Evolutionary conservation across 1,140 invertebrate genomes (phyloP), one percentile per base, ranked within the genome.

Genomic region (Neodiprion virginianus): DNA sequence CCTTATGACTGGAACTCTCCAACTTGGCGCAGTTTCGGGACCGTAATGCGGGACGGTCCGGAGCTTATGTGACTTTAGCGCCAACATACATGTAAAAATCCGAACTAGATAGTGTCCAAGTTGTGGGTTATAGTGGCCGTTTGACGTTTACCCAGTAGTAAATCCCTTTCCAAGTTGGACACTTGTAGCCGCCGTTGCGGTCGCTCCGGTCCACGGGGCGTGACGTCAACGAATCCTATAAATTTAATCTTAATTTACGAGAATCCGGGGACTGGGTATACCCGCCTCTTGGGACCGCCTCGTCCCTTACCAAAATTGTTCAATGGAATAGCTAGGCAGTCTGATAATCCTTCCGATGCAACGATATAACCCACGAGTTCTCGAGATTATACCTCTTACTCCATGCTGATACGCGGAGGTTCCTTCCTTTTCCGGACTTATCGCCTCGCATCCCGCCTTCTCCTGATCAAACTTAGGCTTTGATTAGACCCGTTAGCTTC

Each of bases 231-330:
- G 72, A 67, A 61, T 71, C 47, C 73, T 74, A 75, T 78, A 77
- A 78, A 78, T 78, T 78, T 77, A 71, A 73, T 77, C 73, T 68
- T 14, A 73, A 78, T 78, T 78, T 78, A 78, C 71, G 73, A 47
- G 68, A 77, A 68, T 7, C 61, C 7, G 12, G 12, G 12, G 12
- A 14, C 61, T 7, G 12, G 7, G 61, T 65, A 1, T 14, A 65
- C 61, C 61, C 61, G 17, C 7, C 61, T 21, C 61, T 14, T 65
- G 61, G 7, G 61, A 65, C 61, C 12, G 61, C 61, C 12, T 14
- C 7, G 28, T 21, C 61, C 17, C 17, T 14, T 14, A 65, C 67
- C 40, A 47, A 69, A 69, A 69, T 69, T 28, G 67, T 69, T 69
- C 21, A 69, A 69, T 69, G 67, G 28, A 69, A 69, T 69, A 8